Evolutionary conservation across 2,888 invertebrate species (phyloP).

Genomic region (Myathropa florea): DNA sequence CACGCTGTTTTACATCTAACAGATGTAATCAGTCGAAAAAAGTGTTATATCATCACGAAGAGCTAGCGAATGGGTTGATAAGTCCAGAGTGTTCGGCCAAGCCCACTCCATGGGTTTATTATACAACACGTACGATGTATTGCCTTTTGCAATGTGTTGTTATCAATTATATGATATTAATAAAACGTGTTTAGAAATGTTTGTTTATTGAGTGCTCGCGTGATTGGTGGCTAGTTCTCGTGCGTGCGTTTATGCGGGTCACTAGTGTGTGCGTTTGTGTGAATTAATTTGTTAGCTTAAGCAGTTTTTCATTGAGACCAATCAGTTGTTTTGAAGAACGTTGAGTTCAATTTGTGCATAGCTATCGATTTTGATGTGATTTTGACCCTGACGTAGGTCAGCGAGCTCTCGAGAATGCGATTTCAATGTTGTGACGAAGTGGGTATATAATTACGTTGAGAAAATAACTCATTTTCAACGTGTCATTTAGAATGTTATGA

Average conservation of each 20-base stretch:
- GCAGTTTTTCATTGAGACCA: background rate
- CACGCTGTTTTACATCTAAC: background rate
- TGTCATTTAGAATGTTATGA: background rate
- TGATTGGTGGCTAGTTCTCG: background rate
- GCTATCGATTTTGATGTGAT: background rate
- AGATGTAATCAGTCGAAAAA: background rate
- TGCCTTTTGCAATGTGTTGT: background rate
- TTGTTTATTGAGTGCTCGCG: background rate
- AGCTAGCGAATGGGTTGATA: constrained; percentile 5
- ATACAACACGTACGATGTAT: constrained; percentile 1
- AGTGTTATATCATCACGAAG: constrained; percentile 43
- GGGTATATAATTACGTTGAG: background rate
- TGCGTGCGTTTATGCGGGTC: background rate
- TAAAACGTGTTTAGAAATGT: background rate
- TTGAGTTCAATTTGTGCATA: background rate
- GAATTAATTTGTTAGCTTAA: background rate
- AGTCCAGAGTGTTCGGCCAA: background rate
- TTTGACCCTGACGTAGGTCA: background rate
- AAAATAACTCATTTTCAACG: background rate
- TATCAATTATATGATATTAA: background rate
- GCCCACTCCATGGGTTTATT: background rate
- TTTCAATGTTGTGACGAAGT: background rate
- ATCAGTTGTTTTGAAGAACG: background rate
- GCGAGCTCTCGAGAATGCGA: background rate
- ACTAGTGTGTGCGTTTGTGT: background rate